Conservation (phyloP, 2,113 vertebrate genomes). For the Thunnus thynnus region DNA sequence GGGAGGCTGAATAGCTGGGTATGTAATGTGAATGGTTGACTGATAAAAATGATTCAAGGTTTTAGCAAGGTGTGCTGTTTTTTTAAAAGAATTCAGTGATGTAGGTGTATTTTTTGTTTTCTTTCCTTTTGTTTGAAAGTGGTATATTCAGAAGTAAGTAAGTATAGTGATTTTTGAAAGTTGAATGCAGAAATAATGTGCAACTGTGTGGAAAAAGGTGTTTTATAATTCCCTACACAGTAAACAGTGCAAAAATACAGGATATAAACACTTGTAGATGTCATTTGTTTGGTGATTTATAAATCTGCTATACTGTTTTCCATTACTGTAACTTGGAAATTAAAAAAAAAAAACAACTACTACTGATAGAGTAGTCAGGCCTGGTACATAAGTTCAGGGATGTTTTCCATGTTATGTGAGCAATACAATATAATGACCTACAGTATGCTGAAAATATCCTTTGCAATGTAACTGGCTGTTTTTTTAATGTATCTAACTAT, state of each 20-base stretch:
- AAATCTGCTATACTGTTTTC: neutral
- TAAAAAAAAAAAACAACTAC: neutral
- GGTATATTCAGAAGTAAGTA: neutral
- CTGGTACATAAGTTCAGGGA: neutral
- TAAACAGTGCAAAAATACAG: neutral
- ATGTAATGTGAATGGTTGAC: constrained; percentile 29
- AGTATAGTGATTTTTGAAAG: neutral
- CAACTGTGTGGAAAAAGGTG: neutral
- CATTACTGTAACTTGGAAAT: neutral
- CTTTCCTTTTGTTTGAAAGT: constrained; percentile 11
- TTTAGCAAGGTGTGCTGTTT: constrained; percentile 17
- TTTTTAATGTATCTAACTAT: constrained; percentile 1
- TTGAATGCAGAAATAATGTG: neutral
- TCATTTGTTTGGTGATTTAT: neutral
- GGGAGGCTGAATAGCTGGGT: constrained; percentile 30
- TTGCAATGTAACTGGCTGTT: constrained; percentile 33
- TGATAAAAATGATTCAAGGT: constrained; percentile 44
- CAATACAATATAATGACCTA: constrained; percentile 2
- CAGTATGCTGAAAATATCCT: neutral
- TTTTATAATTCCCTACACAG: neutral
- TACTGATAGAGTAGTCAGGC: neutral
- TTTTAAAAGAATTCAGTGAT: constrained; percentile 2
- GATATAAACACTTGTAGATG: neutral
- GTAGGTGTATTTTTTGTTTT: constrained; percentile 17
- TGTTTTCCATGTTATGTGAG: neutral